phyloP scores from a whole-genome alignment of 2,888 invertebrate species.

The Onthophagus sagittarius region DNA sequence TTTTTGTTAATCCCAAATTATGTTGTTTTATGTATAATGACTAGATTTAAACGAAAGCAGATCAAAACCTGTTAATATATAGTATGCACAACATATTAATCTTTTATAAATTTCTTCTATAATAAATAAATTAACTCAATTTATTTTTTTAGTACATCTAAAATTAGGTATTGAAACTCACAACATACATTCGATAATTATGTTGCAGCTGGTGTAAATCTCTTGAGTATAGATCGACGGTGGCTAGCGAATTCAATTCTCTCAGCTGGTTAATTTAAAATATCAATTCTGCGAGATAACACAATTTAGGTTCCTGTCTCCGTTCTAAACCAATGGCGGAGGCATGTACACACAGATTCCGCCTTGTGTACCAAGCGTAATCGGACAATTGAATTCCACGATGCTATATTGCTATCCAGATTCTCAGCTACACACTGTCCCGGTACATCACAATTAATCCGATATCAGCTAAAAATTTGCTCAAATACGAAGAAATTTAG shows the following conservation, averaged over 20 bases:
- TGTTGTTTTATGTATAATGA: no score
- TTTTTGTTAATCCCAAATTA: no score
- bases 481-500: no score
- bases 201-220: not conserved
- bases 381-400: not conserved
- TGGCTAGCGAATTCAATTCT: not conserved
- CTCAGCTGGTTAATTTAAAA: not conserved
- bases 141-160: no score
- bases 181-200: not conserved
- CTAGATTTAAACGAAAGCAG: no score
- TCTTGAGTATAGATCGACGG: not conserved
- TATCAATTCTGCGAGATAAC: not conserved
- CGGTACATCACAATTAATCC: not conserved
- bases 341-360: not conserved
- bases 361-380: not conserved
- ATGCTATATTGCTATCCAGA: not conserved
- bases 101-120: no score
- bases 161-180: not conserved
- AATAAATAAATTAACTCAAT: no score
- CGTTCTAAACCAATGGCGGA: not conserved
- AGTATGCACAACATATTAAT: no score
- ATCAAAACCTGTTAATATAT: no score
- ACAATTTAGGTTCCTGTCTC: not conserved
- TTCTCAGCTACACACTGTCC: not conserved
- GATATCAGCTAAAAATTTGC: not conserved